A percentile compares a stretch with the other conserved stretches of the same genome.
phyloP scores from a whole-genome alignment of 2,797 vertebrate genomes.

The Spea hammondii region DNA sequence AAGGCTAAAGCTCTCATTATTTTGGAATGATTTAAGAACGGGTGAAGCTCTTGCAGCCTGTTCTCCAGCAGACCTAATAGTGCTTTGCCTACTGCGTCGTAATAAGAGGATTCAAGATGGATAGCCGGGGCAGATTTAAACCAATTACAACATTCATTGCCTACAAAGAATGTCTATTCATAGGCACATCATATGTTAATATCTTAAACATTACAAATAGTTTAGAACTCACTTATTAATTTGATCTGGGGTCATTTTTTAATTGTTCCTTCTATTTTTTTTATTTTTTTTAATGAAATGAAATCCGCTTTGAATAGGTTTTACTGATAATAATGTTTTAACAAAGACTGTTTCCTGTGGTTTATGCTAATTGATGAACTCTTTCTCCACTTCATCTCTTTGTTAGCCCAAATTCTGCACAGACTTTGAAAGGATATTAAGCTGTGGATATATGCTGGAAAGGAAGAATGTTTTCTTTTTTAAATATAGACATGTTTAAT shows the following conservation, averaged over 20 bases:
- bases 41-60: conserved; percentile 85
- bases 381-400: too few species aligned
- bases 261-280: conserved; percentile 54
- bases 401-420: too few species aligned
- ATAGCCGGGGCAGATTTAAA: conserved; percentile 83
- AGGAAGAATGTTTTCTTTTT: too few species aligned
- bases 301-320: conserved; percentile 43
- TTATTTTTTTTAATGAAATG: conserved; percentile 36
- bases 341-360: conserved; percentile 21
- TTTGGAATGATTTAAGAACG: conserved; percentile 93
- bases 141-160: conserved; percentile 82
- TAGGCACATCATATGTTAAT: conserved; percentile 70
- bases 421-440: too few species aligned
- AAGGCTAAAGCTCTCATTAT: conserved; percentile 93
- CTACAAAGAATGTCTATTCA: conserved; percentile 73
- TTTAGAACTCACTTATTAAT: conserved; percentile 67
- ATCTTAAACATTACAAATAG: conserved; percentile 67
- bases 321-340: conserved; percentile 1
- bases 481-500: too few species aligned
- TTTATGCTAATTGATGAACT: conserved; percentile 1
- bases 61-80: conserved; percentile 77
- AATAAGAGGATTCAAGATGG: conserved; percentile 80
- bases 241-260: conserved; percentile 68
- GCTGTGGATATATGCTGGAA: too few species aligned
- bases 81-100: conserved; percentile 74